These are phyloP conservation scores for Sminthurides aquaticus DNA, from an alignment of 2,888 invertebrate species.

Conservation along the genomic window DNA sequence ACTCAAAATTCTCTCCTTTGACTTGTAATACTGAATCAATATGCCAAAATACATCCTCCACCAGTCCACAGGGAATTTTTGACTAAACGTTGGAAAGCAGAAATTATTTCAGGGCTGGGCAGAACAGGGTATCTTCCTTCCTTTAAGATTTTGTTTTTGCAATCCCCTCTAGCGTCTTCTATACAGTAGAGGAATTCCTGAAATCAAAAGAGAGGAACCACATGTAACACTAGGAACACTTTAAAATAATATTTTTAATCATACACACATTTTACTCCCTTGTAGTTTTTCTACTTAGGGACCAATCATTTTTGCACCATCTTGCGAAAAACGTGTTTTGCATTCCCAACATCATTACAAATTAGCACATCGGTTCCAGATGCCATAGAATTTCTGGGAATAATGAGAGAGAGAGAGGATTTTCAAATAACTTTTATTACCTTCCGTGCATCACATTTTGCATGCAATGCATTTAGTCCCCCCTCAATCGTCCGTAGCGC, in stretches of 20 bases:
- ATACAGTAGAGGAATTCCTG: slow-evolving; percentile 12
- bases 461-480: slow-evolving; percentile 1
- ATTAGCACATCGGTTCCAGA: background rate
- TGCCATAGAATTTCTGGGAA: background rate
- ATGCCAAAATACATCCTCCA: slow-evolving; percentile 13
- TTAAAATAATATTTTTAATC: too few relatives aligned
- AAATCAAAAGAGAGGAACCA: background rate
- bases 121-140: slow-evolving; percentile 5
- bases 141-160: slow-evolving; percentile 1
- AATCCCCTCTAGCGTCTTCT: slow-evolving; percentile 9
- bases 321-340: too few relatives aligned
- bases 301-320: too few relatives aligned
- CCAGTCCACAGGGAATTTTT: slow-evolving; percentile 14
- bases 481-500: background rate
- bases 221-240: too few relatives aligned
- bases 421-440: slow-evolving; percentile 1
- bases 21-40: too few relatives aligned
- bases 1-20: too few relatives aligned
- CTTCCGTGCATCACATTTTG: slow-evolving; percentile 13
- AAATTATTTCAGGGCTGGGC: background rate
- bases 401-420: background rate
- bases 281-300: too few relatives aligned
- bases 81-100: slow-evolving; percentile 5
- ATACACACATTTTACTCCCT: too few relatives aligned
- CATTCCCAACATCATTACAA: background rate